Percentiles rank a stretch among this genome's conserved stretches.
phyloP scores from a whole-genome alignment of 2,797 vertebrate species.

The Craterocephalus amniculus region DNA sequence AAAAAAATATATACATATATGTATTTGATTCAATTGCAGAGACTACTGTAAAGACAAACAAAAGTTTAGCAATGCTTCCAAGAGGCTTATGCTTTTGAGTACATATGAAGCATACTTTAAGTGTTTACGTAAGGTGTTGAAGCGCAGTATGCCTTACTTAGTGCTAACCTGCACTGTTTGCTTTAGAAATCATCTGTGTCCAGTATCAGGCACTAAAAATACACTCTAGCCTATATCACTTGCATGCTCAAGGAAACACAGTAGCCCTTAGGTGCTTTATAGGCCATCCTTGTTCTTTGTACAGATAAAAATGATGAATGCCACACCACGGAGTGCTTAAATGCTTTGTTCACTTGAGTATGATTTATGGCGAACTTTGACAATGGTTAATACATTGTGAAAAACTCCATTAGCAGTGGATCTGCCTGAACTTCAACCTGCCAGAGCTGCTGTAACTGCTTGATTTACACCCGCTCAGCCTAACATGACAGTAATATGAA shows the following conservation, averaged over 20 bases:
- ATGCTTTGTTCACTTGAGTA: constrained; percentile 63
- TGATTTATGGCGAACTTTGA: constrained; percentile 67
- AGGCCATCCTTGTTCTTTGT: constrained; percentile 56
- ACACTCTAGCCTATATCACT: constrained; percentile 61
- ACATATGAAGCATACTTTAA: constrained; percentile 46
- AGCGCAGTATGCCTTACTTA: constrained; percentile 61
- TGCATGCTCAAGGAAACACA: constrained; percentile 56
- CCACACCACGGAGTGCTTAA: constrained; percentile 58
- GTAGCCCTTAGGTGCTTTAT: constrained; percentile 54
- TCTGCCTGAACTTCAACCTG: constrained; percentile 52
- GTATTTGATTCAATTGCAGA: background rate
- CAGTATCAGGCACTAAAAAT: constrained; percentile 76
- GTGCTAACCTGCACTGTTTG: constrained; percentile 69
- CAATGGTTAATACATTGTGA: constrained; percentile 46
- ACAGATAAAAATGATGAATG: constrained; percentile 72
- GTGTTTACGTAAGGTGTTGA: constrained; percentile 76
- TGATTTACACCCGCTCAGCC: constrained; percentile 56
- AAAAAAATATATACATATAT: too few relatives aligned
- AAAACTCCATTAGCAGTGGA: constrained; percentile 60
- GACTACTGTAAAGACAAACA: constrained; percentile 6
- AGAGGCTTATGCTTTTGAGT: constrained; percentile 31
- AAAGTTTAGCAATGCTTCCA: constrained; percentile 12
- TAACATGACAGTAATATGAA: constrained; percentile 11
- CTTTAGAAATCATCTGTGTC: constrained; percentile 80
- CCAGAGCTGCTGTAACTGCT: constrained; percentile 55